Evolutionary conservation across 1,140 invertebrate genomes (phyloP), one percentile per base, ranked within the genome.

Genomic region (Aphelenchoides avenae): DNA sequence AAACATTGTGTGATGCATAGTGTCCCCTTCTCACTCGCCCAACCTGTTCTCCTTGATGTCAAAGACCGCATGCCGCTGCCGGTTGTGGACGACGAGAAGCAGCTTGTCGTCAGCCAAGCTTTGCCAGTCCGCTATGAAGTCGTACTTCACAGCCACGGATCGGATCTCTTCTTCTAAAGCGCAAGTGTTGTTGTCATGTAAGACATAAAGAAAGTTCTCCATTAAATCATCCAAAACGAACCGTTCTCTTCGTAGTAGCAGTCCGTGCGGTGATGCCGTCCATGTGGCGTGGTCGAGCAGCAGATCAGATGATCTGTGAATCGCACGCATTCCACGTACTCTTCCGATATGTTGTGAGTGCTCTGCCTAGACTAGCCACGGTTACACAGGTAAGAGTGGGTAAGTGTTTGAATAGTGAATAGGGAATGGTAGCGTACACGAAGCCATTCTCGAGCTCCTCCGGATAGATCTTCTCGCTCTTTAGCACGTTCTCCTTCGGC

Each of bases 11-110:
- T 13, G 13, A 48, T 44, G 13, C 27, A n/a, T 50, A 15, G 15
- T 30, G 39, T 43, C 5, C 29, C 1, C 24, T 52, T 15, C 29
- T 39, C 18, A 50, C 29, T 48, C 31, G 20, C 34, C 50, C 24
- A n/a, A 61, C 59, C 36, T 61, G 27, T 64, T 61, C 26, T 31
- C 27, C 39, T 26, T 44, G 39, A 63, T 53, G 27, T 63, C 57
- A 9, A 63, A 37, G 27, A 65, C 37, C 18, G 61, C 61, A 33
- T 63, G 63, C 4, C 31, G 30, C 31, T 63, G 54, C 2, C 6
- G 18, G 31, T 66, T 63, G 40, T 66, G 49, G 20, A 63, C n/a
- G n/a, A 63, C 1, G 29, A 66, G 20, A 11, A 63, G 31, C 43
- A 13, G 20, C 24, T 42, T 33, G 2, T 61, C 61, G 43, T 63